Evolutionary conservation across 1,140 invertebrate species (phyloP), one percentile per base, ranked within the genome.

Genomic region (Drosophila busckii): DNA sequence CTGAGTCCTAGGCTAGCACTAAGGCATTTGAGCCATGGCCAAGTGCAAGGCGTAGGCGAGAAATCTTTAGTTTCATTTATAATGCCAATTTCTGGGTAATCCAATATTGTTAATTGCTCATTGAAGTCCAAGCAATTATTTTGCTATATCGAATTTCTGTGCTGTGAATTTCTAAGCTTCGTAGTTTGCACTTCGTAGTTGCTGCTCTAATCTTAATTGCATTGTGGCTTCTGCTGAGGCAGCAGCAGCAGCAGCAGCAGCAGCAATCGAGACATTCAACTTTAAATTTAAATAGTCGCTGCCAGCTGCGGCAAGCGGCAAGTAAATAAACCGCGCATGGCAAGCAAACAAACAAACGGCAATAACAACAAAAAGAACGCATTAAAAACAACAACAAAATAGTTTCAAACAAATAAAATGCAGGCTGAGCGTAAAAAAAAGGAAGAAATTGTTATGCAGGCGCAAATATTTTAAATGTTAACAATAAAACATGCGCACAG

Each of bases 401-500:
- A n/a, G n/a, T n/a, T n/a, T n/a, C n/a, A n/a, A n/a, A n/a, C 2
- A 26, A 32, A 41, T 25, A 42, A 44, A 44, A 35, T 44, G 17
- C 20, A 17, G 26, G 49, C 19, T n/a, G n/a, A n/a, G n/a, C n/a
- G 9, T 15, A 23, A 12, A 25, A 10, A n/a, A 9, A 1, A 15
- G 12, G 3, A 23, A 35, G 10, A 31, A 65, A 73, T 65, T 75
- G 75, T 45, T 69, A 69, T 75, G 70, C 70, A 63, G 69, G 60
- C 70, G 61, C 70, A 76, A 76, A 76, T 76, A 76, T 76, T 76
- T 76, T 70, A 76, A 76, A 70, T 76, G 70, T 76, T 76, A 76
- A 76, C 70, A 76, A 70, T 76, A 76, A 76, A 75, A 75, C 65
- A 75, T 69, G 64, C 48, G 44, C 58, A 75, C 58, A 73, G 70